Percentiles rank a stretch among this genome's conserved stretches.
These are phyloP conservation scores for Amphilophus citrinellus DNA, from an alignment of 2,113 vertebrate species.

Conservation along the genomic window DNA sequence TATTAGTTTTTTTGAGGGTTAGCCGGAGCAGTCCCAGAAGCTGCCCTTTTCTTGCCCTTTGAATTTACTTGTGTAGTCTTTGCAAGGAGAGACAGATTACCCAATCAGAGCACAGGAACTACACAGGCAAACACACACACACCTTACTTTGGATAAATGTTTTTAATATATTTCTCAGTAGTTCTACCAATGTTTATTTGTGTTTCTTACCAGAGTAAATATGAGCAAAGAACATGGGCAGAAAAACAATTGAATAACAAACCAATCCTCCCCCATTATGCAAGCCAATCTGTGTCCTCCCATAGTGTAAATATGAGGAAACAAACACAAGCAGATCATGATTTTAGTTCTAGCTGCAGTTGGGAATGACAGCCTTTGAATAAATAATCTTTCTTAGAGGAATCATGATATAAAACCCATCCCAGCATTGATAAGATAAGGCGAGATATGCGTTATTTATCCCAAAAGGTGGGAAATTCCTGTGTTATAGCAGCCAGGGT, in stretches of 20 bases:
- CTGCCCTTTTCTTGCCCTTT: background rate
- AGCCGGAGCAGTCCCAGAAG: background rate
- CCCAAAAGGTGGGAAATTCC: background rate
- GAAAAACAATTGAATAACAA: background rate
- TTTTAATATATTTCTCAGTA: background rate
- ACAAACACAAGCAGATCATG: background rate
- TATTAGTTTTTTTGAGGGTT: background rate
- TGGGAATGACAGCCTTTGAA: background rate
- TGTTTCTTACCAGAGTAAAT: conserved; percentile 1
- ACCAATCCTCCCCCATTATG: background rate
- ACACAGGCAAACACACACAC: background rate
- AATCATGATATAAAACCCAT: background rate
- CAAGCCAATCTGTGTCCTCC: conserved; percentile 4
- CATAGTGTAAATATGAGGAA: background rate
- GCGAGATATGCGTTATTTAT: background rate
- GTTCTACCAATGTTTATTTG: background rate
- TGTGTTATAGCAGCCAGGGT: background rate
- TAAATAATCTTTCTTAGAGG: background rate
- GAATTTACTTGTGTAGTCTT: background rate
- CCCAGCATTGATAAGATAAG: background rate
- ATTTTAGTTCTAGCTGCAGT: background rate
- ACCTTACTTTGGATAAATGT: background rate
- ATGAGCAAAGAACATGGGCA: background rate
- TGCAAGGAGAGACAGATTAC: background rate
- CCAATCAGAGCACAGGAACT: background rate